These are phyloP conservation scores for Artemia sinica DNA, from an alignment of 2,888 invertebrate species.

Conservation along the genomic window DNA sequence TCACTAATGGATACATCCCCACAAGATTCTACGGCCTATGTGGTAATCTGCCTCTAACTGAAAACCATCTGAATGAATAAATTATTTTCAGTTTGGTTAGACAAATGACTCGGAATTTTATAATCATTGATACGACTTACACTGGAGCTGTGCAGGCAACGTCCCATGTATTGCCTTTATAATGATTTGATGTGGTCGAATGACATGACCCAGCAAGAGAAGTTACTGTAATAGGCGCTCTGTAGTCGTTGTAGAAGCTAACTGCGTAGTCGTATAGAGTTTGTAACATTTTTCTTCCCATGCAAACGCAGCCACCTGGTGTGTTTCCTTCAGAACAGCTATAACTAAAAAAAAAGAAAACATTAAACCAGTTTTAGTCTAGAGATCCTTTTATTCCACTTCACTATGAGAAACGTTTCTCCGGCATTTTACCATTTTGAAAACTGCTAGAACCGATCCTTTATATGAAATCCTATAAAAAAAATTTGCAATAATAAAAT, in stretches of 20 bases:
- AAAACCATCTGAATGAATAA: neutral
- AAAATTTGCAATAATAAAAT: too few relatives aligned
- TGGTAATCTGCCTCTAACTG: neutral
- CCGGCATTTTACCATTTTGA: too few relatives aligned
- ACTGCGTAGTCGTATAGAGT: slow-evolving; percentile 22
- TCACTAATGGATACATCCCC: too few relatives aligned
- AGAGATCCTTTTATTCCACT: too few relatives aligned
- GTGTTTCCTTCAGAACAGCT: slow-evolving; percentile 20
- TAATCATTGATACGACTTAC: slow-evolving; percentile 7
- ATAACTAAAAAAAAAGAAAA: neutral
- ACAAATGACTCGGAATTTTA: too few relatives aligned
- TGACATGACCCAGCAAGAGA: slow-evolving; percentile 23
- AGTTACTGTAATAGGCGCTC: slow-evolving; percentile 20
- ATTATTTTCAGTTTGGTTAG: neutral
- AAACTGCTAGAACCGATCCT: too few relatives aligned
- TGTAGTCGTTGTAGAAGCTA: slow-evolving; percentile 20
- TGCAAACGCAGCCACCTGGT: slow-evolving; percentile 23
- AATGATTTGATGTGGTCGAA: slow-evolving; percentile 23
- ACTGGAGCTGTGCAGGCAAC: slow-evolving; percentile 23
- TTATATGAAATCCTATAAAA: too few relatives aligned
- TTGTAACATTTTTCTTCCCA: slow-evolving; percentile 21
- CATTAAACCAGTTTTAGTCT: too few relatives aligned
- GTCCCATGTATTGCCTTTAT: slow-evolving; percentile 24
- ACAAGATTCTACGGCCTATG: too few relatives aligned
- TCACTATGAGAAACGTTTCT: too few relatives aligned